Evolutionary conservation across 2,113 vertebrate species (phyloP).

Genomic region (Uria aalge): DNA sequence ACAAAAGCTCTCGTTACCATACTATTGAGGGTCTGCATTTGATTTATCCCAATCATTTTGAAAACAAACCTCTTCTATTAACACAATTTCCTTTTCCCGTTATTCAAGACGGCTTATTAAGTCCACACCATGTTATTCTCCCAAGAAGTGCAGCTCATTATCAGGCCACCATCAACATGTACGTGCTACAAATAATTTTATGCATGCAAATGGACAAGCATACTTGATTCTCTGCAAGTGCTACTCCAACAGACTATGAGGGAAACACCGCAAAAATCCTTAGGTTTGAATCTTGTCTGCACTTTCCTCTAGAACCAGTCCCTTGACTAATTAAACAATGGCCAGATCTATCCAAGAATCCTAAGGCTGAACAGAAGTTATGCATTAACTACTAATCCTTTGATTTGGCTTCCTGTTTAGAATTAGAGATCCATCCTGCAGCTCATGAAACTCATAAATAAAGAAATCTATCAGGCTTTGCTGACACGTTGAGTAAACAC

Average conservation of each 20-base stretch:
- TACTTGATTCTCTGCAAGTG: neutral
- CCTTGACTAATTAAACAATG: slow-evolving; percentile 26
- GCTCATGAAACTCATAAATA: slow-evolving; percentile 33
- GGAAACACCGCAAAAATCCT: neutral
- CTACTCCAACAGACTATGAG: neutral
- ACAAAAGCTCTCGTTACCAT: neutral
- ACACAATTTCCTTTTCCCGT: neutral
- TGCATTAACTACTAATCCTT: slow-evolving; percentile 46
- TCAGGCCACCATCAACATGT: neutral
- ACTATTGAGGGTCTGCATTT: neutral
- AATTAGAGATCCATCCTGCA: neutral
- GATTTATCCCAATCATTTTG: neutral
- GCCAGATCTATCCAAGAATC: slow-evolving; percentile 13
- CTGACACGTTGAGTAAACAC: slow-evolving; percentile 38
- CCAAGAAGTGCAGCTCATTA: neutral
- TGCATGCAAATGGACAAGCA: neutral
- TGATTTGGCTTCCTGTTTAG: slow-evolving; percentile 37
- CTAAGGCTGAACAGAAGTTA: slow-evolving; percentile 21
- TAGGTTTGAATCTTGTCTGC: neutral
- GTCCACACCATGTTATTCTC: neutral
- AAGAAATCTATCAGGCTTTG: neutral
- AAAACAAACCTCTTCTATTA: neutral
- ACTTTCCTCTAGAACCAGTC: neutral
- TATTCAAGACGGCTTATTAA: neutral
- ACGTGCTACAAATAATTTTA: neutral